Evolutionary conservation across 1,140 invertebrate genomes (phyloP), one percentile per base, ranked within the genome.

Genomic region (Muscidifurax raptorellus): DNA sequence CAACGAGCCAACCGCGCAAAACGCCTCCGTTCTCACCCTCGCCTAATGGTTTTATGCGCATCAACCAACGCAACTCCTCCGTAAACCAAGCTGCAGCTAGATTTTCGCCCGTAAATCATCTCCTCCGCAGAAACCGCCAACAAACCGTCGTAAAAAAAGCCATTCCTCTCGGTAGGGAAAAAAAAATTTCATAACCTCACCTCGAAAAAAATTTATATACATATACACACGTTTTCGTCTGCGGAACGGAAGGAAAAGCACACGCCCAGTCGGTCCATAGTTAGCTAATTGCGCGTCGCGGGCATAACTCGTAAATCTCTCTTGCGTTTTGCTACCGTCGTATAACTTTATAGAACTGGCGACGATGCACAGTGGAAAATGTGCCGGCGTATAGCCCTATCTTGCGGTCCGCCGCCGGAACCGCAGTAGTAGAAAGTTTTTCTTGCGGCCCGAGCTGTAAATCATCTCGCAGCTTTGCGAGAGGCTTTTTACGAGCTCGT

Each of bases 391-490:
- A n/a, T n/a, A 40, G 36, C 1, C 6, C 28, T 74, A 74, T 30
- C 71, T 28, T 74, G 71, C 28, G 71, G 18, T n/a, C 71, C 36
- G 44, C 74, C 44, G 30, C 74, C n/a, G n/a, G n/a, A 76, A 40
- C 74, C 22, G n/a, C n/a, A n/a, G n/a, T 9, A 15, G n/a, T 82
- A 82, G 69, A 87, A 85, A 86, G 80, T 82, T 87, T 86, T 86
- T 67, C 36, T 40, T 40, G 7, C 36, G 36, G 36, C 7, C 36
- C 74, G n/a, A n/a, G n/a, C n/a, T n/a, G 9, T 52, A 40, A 76
- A 40, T 76, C 71, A 72, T 86, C 67, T 64, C 59, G 59, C 59
- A 7, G 59, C 59, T 9, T 5, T 1, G 7, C 36, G 10, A 40
- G 36, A 40, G 36, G 6, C 36, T 40, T 40, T 40, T 40, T 40